phyloP scores from a whole-genome alignment of 2,797 vertebrate species.

The Thamnophis elegans region DNA sequence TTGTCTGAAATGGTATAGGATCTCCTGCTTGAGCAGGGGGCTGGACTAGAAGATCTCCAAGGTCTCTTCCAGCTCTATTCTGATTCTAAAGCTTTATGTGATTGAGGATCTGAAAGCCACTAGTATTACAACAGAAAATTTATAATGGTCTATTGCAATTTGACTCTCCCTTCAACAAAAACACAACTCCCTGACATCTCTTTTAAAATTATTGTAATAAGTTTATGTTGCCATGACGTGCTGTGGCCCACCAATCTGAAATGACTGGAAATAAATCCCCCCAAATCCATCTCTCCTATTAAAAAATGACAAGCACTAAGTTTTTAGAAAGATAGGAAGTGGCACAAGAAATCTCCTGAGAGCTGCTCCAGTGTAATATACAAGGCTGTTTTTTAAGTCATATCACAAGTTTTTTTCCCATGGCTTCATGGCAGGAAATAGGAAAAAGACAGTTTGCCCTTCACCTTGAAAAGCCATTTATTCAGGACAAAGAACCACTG shows the following conservation, averaged over 20 bases:
- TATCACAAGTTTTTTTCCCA: background rate
- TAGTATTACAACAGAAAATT: background rate
- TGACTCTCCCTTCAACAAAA: background rate
- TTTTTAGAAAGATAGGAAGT: constrained; percentile 11
- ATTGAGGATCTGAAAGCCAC: background rate
- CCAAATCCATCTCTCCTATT: background rate
- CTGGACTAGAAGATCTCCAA: no score
- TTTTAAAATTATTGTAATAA: background rate
- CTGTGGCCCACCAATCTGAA: background rate
- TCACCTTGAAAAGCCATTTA: constrained; percentile 1
- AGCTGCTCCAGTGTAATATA: background rate
- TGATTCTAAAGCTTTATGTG: background rate
- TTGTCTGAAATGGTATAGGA: no score
- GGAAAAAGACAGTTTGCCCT: background rate
- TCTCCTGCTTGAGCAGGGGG: no score
- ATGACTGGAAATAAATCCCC: background rate
- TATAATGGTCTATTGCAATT: background rate
- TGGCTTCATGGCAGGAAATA: background rate
- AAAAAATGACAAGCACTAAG: background rate
- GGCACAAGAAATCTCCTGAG: background rate
- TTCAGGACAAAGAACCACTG: background rate
- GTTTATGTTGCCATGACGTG: background rate
- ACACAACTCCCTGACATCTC: background rate
- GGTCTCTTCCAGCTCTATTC: no score
- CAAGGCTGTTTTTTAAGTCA: background rate